Evolutionary conservation across 2,888 invertebrate genomes (phyloP).

Genomic region (Isotomurus palustris): DNA sequence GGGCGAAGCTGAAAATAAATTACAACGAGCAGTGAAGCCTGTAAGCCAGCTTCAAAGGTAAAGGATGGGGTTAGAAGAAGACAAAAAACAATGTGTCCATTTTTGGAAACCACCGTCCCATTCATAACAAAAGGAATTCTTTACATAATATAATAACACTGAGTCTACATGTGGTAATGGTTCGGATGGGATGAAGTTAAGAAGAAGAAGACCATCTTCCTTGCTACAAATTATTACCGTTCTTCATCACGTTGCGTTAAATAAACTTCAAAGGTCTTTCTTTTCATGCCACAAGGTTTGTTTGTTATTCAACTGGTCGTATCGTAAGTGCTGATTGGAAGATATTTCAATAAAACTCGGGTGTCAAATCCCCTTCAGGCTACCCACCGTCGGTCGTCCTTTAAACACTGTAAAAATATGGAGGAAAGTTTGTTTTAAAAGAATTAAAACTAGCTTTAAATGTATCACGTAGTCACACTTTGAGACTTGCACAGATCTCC

Average conservation of each 20-base stretch:
- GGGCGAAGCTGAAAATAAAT: constrained; percentile 37
- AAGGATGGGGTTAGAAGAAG: constrained; percentile 10
- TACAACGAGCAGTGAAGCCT: constrained; percentile 3
- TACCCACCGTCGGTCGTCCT: too few species aligned
- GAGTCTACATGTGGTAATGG: constrained; percentile 1
- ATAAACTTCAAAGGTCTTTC: neutral
- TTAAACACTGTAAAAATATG: too few species aligned
- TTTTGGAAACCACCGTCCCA: constrained; percentile 38
- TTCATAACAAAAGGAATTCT: constrained; percentile 27
- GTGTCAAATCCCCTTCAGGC: too few species aligned
- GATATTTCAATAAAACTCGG: constrained; percentile 10
- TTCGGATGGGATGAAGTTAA: neutral
- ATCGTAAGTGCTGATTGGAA: constrained; percentile 4
- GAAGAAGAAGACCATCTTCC: too few species aligned
- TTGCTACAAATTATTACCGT: constrained; percentile 1
- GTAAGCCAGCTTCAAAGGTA: constrained; percentile 1
- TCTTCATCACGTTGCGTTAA: neutral
- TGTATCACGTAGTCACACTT: too few species aligned
- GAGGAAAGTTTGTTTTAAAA: neutral
- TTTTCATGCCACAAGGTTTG: constrained; percentile 1
- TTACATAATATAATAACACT: constrained; percentile 10
- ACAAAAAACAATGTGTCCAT: constrained; percentile 33
- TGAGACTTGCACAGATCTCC: too few species aligned
- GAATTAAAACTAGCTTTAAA: neutral
- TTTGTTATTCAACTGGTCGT: neutral